A percentile compares a stretch with the other conserved stretches of the same genome.
Evolutionary conservation across 2,888 invertebrate species (phyloP).

Genomic region (Piscicola geometra): DNA sequence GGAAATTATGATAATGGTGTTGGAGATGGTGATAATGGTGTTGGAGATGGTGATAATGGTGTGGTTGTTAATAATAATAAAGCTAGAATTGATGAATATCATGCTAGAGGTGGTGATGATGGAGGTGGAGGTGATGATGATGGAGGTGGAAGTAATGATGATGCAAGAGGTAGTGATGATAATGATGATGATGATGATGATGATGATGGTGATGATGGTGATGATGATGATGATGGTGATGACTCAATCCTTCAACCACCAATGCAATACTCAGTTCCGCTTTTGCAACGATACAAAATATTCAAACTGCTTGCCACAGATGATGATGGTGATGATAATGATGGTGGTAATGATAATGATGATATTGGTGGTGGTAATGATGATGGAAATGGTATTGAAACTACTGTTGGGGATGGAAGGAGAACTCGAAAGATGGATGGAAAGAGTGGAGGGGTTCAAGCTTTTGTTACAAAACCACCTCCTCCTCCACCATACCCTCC

Average conservation of each 20-base stretch:
- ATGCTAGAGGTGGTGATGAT: too few species aligned
- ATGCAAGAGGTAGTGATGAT: not conserved
- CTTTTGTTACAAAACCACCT: not conserved
- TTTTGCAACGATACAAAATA: too few species aligned
- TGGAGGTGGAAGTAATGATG: not conserved
- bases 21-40: not conserved
- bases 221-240: not conserved
- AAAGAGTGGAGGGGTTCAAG: too few species aligned
- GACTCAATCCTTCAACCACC: too few species aligned
- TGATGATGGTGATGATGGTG: not conserved
- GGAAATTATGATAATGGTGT: not conserved
- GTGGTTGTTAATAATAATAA: not conserved
- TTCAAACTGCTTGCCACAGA: not conserved
- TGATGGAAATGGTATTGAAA: not conserved
- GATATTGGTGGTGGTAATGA: slow-evolving; percentile 1
- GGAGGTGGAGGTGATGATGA: not conserved
- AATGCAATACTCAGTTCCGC: not conserved
- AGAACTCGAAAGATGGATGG: too few species aligned
- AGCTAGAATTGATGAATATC: too few species aligned
- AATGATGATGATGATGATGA: not conserved
- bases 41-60: not conserved
- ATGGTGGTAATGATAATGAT: not conserved
- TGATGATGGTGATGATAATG: not conserved
- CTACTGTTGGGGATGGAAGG: too few species aligned
- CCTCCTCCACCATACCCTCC: not conserved